These are phyloP conservation scores for Heterocephalus glaber DNA, from an alignment of 2,113 vertebrate species.

Conservation along the genomic window DNA sequence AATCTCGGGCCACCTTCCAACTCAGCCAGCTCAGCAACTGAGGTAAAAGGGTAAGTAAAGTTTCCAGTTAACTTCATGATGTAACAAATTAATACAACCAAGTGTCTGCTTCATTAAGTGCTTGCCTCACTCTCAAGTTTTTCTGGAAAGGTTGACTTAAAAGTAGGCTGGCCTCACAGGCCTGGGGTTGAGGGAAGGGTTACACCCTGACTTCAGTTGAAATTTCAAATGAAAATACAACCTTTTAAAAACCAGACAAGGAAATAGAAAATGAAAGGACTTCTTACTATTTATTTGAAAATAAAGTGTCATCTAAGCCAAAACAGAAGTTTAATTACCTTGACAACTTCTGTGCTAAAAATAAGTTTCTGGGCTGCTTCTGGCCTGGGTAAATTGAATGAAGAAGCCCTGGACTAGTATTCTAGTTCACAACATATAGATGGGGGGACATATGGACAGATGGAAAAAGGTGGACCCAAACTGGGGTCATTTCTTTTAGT, in stretches of 20 bases:
- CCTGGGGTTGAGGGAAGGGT: neutral
- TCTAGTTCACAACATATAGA: neutral
- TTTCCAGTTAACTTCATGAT: neutral
- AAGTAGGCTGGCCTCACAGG: neutral
- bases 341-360: neutral
- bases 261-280: neutral
- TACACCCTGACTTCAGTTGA: neutral
- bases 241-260: neutral
- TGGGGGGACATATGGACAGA: neutral
- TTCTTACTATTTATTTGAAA: slow-evolving; percentile 60
- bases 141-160: neutral
- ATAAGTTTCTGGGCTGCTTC: neutral
- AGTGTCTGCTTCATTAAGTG: neutral
- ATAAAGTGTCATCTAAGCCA: neutral
- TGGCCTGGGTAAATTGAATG: neutral
- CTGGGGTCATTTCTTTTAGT: too few relatives aligned
- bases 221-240: slow-evolving; percentile 3
- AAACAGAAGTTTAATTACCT: neutral
- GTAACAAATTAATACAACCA: neutral
- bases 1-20: neutral
- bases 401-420: neutral
- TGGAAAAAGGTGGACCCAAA: neutral
- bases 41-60: neutral
- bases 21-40: neutral
- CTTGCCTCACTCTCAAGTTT: neutral